These are phyloP conservation scores for Bufo gargarizans DNA, from an alignment of 2,113 vertebrate genomes.

Conservation along the genomic window DNA sequence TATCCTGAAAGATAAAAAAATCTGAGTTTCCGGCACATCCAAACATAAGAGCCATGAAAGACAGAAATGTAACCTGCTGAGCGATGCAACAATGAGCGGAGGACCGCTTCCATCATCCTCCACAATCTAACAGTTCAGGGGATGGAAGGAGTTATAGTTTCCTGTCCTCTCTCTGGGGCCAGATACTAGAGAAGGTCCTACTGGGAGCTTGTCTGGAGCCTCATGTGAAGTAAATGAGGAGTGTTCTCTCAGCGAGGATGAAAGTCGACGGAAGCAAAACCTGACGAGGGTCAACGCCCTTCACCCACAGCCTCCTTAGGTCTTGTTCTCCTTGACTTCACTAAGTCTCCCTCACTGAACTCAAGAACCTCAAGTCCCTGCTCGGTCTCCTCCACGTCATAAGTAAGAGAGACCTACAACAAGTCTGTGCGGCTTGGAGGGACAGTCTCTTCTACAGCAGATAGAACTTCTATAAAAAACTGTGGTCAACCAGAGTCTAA, in stretches of 20 bases:
- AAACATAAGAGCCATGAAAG: neutral
- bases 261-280: neutral
- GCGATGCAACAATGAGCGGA: neutral
- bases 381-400: neutral
- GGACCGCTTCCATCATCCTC: neutral
- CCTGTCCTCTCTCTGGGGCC: neutral
- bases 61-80: neutral
- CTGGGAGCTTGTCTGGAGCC: neutral
- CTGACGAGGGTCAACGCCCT: neutral
- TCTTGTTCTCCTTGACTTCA: neutral
- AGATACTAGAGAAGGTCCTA: neutral
- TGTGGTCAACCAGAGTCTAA: too few relatives aligned
- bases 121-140: neutral
- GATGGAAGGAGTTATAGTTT: neutral
- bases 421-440: neutral
- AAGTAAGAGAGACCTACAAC: neutral
- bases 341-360: neutral
- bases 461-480: neutral
- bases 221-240: neutral
- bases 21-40: neutral
- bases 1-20: neutral
- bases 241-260: neutral
- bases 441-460: neutral
- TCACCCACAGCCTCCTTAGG: neutral
- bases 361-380: neutral